Conservation (phyloP, 2,888 invertebrate species). For the Flabesymbios commensalis region DNA sequence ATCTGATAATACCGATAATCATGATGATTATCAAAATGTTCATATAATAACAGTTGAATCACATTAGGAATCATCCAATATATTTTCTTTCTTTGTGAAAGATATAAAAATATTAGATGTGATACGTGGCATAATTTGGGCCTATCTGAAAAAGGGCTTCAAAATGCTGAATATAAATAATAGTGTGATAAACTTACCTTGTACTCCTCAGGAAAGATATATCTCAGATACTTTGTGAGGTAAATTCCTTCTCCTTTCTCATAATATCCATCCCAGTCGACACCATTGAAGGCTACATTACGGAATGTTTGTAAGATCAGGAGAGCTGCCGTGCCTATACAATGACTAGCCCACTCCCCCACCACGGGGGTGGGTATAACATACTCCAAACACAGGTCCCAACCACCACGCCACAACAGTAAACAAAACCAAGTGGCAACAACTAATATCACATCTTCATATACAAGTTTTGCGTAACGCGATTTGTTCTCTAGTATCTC, state of each 20-base stretch:
- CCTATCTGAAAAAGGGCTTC: no score
- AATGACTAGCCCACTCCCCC: conserved; percentile 34
- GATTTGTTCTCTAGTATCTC: conserved; percentile 11
- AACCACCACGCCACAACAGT: conserved; percentile 36
- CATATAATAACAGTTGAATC: no score
- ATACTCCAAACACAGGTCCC: conserved; percentile 32
- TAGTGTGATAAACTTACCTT: no score
- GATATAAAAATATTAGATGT: no score
- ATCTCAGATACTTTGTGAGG: conserved; percentile 31
- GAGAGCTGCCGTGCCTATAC: conserved; percentile 30
- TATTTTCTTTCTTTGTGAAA: no score
- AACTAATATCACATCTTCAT: conserved; percentile 30
- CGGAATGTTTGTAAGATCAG: conserved; percentile 31
- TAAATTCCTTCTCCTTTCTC: conserved; percentile 30
- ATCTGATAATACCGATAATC: no score
- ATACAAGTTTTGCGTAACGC: conserved; percentile 21
- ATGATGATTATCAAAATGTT: no score
- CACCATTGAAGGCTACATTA: conserved; percentile 35
- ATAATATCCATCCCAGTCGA: conserved; percentile 35
- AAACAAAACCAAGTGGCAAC: conserved; percentile 32
- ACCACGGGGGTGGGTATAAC: conserved; percentile 28
- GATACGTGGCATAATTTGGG: no score
- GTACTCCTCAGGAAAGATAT: no score
- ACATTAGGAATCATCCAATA: no score
- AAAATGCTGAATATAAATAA: no score